phyloP scores from a whole-genome alignment of 2,888 invertebrate genomes.

The Dolichomitus sp. region DNA sequence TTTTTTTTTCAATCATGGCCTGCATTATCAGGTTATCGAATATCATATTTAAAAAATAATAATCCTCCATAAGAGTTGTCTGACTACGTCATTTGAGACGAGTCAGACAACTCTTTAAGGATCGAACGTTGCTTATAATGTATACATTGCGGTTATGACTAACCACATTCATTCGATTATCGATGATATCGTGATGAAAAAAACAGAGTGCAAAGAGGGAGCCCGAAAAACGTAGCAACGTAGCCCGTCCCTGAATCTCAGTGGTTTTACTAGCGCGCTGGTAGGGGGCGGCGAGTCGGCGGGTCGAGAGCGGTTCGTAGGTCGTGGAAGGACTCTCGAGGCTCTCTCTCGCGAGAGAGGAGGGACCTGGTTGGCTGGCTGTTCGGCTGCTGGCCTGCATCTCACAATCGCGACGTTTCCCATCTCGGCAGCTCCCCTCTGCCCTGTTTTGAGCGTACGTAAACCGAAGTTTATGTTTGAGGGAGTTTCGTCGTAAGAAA shows the following conservation, averaged over 20 bases:
- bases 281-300: slow-evolving; percentile 76
- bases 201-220: background rate
- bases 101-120: too few species aligned
- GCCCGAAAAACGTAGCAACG: background rate
- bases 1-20: too few species aligned
- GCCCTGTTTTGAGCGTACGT: slow-evolving; percentile 41
- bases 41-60: too few species aligned
- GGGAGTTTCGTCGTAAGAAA: background rate
- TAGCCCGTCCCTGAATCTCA: slow-evolving; percentile 70
- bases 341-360: slow-evolving; percentile 35
- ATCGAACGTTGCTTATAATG: too few species aligned
- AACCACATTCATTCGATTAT: too few species aligned
- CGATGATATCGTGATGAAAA: too few species aligned
- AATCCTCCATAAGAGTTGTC: too few species aligned
- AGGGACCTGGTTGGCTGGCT: slow-evolving; percentile 36
- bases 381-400: slow-evolving; percentile 73
- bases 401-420: slow-evolving; percentile 75
- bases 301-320: slow-evolving; percentile 74
- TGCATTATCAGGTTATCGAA: background rate
- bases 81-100: too few species aligned
- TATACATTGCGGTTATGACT: too few species aligned
- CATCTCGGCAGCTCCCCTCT: slow-evolving; percentile 68
- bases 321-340: slow-evolving; percentile 73
- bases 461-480: background rate
- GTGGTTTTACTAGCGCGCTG: slow-evolving; percentile 71